Conservation (phyloP, 2,888 invertebrate genomes). For the Ectemnius lituratus region DNA sequence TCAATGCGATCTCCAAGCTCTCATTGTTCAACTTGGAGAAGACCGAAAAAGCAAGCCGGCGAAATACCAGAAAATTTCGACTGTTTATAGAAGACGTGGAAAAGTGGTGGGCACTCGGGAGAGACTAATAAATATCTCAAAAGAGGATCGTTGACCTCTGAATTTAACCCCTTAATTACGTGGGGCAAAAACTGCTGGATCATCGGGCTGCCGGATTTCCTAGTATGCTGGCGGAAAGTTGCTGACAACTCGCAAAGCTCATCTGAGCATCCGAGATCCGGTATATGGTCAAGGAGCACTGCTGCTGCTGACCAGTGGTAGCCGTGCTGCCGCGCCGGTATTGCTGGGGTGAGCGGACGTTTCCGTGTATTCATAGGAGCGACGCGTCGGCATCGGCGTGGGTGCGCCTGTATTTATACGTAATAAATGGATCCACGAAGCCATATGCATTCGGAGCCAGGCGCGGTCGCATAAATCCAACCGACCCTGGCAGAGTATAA, state of each 20-base stretch:
- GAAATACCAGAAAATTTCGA: too few species aligned
- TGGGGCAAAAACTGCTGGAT: slow-evolving; percentile 34
- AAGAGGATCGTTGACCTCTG: too few species aligned
- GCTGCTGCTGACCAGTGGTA: not conserved
- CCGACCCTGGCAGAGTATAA: not conserved
- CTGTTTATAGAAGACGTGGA: too few species aligned
- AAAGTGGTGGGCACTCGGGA: too few species aligned
- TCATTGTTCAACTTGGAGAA: too few species aligned
- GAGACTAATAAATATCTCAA: too few species aligned
- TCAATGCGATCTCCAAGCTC: too few species aligned
- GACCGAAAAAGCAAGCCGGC: too few species aligned
- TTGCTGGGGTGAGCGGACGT: not conserved
- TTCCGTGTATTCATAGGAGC: slow-evolving; percentile 18
- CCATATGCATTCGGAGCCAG: not conserved
- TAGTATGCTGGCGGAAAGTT: slow-evolving; percentile 36
- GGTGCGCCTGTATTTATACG: slow-evolving; percentile 30
- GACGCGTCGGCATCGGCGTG: slow-evolving; percentile 14
- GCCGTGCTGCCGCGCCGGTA: not conserved
- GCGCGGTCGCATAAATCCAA: not conserved
- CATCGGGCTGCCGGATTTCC: slow-evolving; percentile 20
- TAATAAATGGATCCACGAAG: not conserved
- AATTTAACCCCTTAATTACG: slow-evolving; percentile 27
- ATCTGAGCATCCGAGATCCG: slow-evolving; percentile 12
- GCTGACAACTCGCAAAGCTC: slow-evolving; percentile 45
- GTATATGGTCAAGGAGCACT: slow-evolving; percentile 14